Evolutionary conservation across 2,888 invertebrate genomes (phyloP).

Genomic region (Malthinus flaveolus): DNA sequence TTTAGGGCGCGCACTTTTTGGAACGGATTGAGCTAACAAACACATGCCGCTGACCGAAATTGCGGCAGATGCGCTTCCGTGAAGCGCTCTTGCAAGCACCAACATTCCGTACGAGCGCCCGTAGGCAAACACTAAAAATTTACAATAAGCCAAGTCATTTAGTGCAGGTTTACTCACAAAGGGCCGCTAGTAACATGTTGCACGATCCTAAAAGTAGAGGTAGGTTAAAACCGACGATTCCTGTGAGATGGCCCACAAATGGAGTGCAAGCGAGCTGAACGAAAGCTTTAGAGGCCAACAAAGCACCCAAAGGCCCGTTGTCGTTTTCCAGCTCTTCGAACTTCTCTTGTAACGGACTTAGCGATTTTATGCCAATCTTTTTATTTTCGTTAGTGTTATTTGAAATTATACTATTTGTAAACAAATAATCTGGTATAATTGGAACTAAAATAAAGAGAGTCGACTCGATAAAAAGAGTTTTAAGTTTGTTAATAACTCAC

Average conservation of each 20-base stretch:
- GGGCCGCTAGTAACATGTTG: slow-evolving; percentile 67
- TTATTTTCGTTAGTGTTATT: slow-evolving; percentile 37
- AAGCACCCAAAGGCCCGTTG: slow-evolving; percentile 68
- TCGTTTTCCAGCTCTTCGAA: slow-evolving; percentile 58
- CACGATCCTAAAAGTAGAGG: slow-evolving; percentile 72
- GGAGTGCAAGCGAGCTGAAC: slow-evolving; percentile 80
- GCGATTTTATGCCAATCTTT: slow-evolving; percentile 41
- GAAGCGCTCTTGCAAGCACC: slow-evolving; percentile 74
- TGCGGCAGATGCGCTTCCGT: slow-evolving; percentile 80
- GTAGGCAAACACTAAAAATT: slow-evolving; percentile 70
- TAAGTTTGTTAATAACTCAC: slow-evolving; percentile 59
- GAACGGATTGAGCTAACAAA: slow-evolving; percentile 67
- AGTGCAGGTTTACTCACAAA: slow-evolving; percentile 61
- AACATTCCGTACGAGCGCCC: slow-evolving; percentile 71
- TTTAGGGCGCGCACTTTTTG: slow-evolving; percentile 61
- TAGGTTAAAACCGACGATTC: slow-evolving; percentile 66
- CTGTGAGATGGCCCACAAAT: slow-evolving; percentile 70
- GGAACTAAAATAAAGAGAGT: slow-evolving; percentile 65
- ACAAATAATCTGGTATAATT: slow-evolving; percentile 77
- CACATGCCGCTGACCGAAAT: slow-evolving; percentile 82
- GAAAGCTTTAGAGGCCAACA: slow-evolving; percentile 77
- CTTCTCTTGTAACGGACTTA: slow-evolving; percentile 53
- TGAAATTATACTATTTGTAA: slow-evolving; percentile 55
- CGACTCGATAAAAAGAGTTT: slow-evolving; percentile 2
- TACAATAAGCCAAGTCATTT: not conserved